phyloP scores from a whole-genome alignment of 1,140 invertebrate genomes.

The Agrilus planipennis region DNA sequence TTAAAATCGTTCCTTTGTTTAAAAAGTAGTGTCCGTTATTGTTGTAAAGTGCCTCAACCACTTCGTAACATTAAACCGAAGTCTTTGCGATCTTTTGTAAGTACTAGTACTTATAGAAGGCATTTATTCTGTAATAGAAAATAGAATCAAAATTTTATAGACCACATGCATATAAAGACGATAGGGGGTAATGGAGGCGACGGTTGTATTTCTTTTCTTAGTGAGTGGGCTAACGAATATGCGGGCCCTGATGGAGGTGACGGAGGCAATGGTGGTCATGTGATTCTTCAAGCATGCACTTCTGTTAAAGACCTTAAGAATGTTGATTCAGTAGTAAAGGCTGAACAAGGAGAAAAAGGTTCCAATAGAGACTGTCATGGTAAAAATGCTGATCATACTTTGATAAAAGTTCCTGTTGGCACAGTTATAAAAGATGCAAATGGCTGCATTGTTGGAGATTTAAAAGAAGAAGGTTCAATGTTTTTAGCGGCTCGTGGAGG shows the following conservation, averaged over 20 bases:
- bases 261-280: constrained; percentile 94
- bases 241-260: constrained; percentile 95
- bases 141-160: constrained; percentile 52
- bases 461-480: constrained; percentile 58
- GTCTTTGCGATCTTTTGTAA: constrained; percentile 5
- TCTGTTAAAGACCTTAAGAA: constrained; percentile 64
- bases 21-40: background rate
- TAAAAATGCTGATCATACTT: constrained; percentile 68
- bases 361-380: constrained; percentile 59
- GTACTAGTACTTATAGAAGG: too few species aligned
- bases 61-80: constrained; percentile 5
- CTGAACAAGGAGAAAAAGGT: constrained; percentile 60
- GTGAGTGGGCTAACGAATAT: constrained; percentile 63
- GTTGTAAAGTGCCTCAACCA: background rate
- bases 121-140: too few species aligned
- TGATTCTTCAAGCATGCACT: constrained; percentile 68
- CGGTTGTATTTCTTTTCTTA: constrained; percentile 79
- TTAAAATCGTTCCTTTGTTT: too few species aligned
- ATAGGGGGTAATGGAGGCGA: constrained; percentile 84
- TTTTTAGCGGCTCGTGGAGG: constrained; percentile 92
- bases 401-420: constrained; percentile 77
- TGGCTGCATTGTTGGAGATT: constrained; percentile 57
- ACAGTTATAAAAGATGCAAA: constrained; percentile 62
- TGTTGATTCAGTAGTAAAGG: constrained; percentile 47
- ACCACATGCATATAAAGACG: constrained; percentile 49